Conservation (phyloP, 1,140 invertebrate species). For the Pogonomyrmex barbatus region DNA sequence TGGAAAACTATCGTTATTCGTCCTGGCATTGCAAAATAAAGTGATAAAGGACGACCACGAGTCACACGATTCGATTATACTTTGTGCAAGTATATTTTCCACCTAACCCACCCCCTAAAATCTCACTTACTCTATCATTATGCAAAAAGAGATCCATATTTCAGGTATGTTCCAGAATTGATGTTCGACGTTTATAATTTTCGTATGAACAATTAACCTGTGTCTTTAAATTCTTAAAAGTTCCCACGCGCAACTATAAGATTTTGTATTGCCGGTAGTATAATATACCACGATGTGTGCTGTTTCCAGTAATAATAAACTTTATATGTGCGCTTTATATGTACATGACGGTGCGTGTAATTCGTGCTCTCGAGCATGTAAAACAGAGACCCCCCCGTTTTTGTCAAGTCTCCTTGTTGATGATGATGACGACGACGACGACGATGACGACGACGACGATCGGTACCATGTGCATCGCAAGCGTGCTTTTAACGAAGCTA, state of each 20-base stretch:
- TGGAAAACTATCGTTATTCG: constrained; percentile 37
- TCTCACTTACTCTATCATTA: neutral
- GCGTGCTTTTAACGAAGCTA: constrained; percentile 60
- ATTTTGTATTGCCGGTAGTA: neutral
- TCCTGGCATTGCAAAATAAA: constrained; percentile 10
- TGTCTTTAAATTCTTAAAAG: neutral
- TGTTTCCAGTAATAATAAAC: constrained; percentile 65
- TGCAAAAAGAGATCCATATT: neutral
- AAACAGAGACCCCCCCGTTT: constrained; percentile 57
- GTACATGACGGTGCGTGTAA: neutral
- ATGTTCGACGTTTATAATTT: neutral
- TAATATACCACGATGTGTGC: neutral
- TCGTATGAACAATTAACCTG: constrained; percentile 9
- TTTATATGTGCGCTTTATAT: neutral
- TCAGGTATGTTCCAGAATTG: neutral
- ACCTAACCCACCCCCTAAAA: constrained; percentile 1
- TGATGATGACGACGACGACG: constrained; percentile 18
- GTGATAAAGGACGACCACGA: neutral
- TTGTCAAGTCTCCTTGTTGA: constrained; percentile 63
- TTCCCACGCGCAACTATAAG: constrained; percentile 16
- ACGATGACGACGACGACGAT: constrained; percentile 29
- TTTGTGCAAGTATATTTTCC: neutral
- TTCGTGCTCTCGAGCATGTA: constrained; percentile 21
- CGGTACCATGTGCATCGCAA: constrained; percentile 67
- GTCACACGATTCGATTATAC: neutral